Conservation (phyloP, 2,888 invertebrate genomes). For the Drosophila neonasuta region DNA sequence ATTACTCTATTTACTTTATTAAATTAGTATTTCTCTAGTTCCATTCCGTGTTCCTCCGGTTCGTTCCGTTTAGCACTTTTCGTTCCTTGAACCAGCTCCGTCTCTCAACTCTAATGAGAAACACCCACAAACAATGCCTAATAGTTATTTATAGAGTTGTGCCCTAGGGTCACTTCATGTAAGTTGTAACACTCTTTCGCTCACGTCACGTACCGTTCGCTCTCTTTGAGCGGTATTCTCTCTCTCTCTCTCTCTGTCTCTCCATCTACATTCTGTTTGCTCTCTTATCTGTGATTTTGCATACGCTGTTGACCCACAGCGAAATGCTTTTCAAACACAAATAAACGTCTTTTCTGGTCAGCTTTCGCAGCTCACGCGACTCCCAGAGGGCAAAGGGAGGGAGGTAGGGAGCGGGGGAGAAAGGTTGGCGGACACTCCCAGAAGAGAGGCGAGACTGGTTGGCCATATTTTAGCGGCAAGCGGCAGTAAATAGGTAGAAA, state of each 20-base stretch:
- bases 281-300: constrained; percentile 33
- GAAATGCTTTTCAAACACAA: constrained; percentile 49
- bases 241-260: constrained; percentile 2
- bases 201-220: constrained; percentile 15
- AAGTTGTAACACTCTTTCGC: constrained; percentile 5
- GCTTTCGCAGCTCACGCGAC: constrained; percentile 48
- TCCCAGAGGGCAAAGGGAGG: constrained; percentile 4
- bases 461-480: constrained; percentile 16
- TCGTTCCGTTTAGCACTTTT: constrained; percentile 1
- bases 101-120: constrained; percentile 12
- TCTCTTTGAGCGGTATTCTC: not conserved
- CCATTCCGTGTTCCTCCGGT: not conserved
- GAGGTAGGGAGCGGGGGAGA: not conserved
- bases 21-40: not conserved
- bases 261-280: not conserved
- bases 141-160: constrained; percentile 40
- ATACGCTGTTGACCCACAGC: constrained; percentile 51
- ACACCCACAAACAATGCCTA: constrained; percentile 26
- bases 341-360: not conserved
- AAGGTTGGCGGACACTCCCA: constrained; percentile 50
- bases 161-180: constrained; percentile 36
- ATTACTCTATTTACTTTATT: not conserved
- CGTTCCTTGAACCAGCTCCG: constrained; percentile 14
- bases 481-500: constrained; percentile 49
- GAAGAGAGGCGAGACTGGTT: constrained; percentile 52